These are phyloP conservation scores for Arenicola marina DNA, from an alignment of 2,888 invertebrate species.

Conservation along the genomic window DNA sequence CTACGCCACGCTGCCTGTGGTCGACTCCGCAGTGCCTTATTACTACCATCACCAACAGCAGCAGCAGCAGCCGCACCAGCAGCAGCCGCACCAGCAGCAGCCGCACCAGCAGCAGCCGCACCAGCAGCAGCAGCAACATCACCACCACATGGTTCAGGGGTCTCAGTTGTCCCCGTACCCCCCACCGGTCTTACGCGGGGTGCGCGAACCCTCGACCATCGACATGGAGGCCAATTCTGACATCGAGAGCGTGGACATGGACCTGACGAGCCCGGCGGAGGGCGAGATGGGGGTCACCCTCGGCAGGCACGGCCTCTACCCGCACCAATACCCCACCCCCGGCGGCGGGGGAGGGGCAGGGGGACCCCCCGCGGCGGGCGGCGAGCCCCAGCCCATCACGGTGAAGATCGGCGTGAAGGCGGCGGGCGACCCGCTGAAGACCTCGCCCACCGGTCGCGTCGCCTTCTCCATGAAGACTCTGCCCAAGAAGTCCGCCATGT, in stretches of 20 bases:
- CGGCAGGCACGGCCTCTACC: too few species aligned
- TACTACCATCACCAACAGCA: background rate
- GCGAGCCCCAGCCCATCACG: background rate
- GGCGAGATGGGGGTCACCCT: too few species aligned
- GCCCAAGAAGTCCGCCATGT: slow-evolving; percentile 1
- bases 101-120: background rate
- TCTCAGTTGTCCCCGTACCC: too few species aligned
- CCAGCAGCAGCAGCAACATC: background rate
- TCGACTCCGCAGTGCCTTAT: too few species aligned
- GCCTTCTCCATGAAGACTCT: slow-evolving; percentile 3
- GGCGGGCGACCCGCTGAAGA: background rate
- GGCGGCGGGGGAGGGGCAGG: background rate
- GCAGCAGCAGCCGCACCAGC: background rate
- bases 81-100: background rate
- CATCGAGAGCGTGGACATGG: slow-evolving; percentile 2
- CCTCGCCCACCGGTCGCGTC: background rate
- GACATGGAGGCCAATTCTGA: background rate
- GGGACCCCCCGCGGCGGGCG: background rate
- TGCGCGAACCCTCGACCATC: background rate
- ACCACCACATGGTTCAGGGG: too few species aligned
- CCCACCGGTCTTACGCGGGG: too few species aligned
- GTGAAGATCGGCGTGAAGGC: background rate
- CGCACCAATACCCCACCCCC: background rate
- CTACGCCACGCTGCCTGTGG: too few species aligned
- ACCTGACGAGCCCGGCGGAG: background rate